phyloP scores from a whole-genome alignment of 1,140 invertebrate species.

The Zaprionus vittiger region DNA sequence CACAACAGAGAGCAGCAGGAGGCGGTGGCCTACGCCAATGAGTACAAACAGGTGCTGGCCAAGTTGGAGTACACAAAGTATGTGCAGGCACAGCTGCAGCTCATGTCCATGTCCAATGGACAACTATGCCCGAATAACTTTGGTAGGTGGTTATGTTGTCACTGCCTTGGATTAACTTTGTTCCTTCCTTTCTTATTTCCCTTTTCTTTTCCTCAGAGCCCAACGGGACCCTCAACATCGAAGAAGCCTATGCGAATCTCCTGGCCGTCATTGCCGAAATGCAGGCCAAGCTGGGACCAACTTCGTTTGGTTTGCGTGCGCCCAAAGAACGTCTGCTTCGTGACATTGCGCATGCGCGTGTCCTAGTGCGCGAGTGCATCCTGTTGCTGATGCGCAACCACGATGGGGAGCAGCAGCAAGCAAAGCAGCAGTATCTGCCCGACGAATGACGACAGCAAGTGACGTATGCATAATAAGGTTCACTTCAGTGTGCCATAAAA shows the following conservation, averaged over 20 bases:
- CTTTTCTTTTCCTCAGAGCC: neutral
- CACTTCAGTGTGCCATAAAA: conserved; percentile 26
- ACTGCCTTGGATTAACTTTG: neutral
- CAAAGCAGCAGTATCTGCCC: neutral
- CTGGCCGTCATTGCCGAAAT: conserved; percentile 46
- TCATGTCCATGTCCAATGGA: conserved; percentile 36
- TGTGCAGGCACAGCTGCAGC: conserved; percentile 61
- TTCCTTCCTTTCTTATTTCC: neutral
- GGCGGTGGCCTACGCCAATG: conserved; percentile 52
- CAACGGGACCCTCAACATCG: conserved; percentile 13
- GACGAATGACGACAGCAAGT: conserved; percentile 46
- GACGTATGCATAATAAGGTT: conserved; percentile 23
- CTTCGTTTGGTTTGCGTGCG: conserved; percentile 44
- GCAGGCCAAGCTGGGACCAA: conserved; percentile 39
- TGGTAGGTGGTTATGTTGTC: neutral
- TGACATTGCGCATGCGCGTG: conserved; percentile 64
- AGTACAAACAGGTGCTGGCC: conserved; percentile 67
- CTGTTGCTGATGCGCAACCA: conserved; percentile 50
- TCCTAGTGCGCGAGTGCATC: conserved; percentile 49
- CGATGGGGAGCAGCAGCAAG: neutral
- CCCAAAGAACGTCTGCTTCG: conserved; percentile 64
- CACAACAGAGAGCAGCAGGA: conserved; percentile 31
- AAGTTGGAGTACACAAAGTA: conserved; percentile 67
- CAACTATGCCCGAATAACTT: neutral
- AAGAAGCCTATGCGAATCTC: conserved; percentile 47